Evolutionary conservation across 2,113 vertebrate genomes (phyloP).

Genomic region (Heterochromis multidens): DNA sequence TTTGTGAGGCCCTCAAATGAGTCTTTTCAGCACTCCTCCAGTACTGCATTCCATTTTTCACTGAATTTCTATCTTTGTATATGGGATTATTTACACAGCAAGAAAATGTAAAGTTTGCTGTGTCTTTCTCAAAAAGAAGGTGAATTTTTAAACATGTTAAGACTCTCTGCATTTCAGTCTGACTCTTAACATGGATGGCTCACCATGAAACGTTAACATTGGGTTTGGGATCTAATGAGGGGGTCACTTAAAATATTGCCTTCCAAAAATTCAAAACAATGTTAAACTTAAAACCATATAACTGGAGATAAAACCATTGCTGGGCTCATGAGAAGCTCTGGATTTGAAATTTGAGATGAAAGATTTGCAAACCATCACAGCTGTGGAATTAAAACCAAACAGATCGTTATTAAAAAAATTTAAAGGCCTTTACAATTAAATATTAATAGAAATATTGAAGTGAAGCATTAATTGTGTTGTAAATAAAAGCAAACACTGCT

Average conservation of each 20-base stretch:
- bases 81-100: accelerated
- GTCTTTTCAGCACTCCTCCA: neutral
- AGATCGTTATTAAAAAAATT: too few relatives aligned
- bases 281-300: accelerated
- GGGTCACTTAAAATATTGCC: neutral
- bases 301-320: accelerated
- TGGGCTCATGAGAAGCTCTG: neutral
- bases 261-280: neutral
- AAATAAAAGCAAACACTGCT: neutral
- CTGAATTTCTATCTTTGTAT: neutral
- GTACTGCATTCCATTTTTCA: neutral
- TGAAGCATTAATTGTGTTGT: neutral
- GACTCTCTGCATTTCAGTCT: neutral
- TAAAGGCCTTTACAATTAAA: neutral
- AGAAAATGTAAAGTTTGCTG: neutral
- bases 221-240: accelerated
- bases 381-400: too few relatives aligned
- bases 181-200: neutral
- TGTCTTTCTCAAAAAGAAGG: accelerated
- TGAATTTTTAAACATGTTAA: neutral
- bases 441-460: neutral
- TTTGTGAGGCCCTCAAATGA: too few relatives aligned
- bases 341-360: too few relatives aligned
- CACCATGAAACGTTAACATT: accelerated
- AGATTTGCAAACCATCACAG: too few relatives aligned